phyloP scores from a whole-genome alignment of 23 tunicate genomes.

The Clavelina lepadiformis region DNA sequence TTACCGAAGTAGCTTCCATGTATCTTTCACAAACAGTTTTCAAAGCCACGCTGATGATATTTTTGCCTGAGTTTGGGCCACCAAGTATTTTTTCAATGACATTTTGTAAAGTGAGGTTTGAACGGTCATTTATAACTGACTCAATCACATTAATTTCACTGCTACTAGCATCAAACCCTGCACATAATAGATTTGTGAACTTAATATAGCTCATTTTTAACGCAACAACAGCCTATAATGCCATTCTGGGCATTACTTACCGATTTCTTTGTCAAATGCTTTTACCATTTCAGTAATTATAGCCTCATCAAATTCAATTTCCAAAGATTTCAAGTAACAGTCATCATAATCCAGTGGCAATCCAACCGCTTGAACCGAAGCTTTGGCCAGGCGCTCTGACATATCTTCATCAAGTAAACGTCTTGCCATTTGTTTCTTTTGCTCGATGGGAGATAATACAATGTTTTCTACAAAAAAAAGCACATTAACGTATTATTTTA shows the following conservation, averaged over 20 bases:
- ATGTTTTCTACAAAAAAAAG: no score
- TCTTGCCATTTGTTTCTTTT: slow-evolving; percentile 1
- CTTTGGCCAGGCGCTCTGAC: slow-evolving; percentile 22
- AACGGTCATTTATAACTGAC: slow-evolving; percentile 7
- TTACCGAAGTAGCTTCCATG: slow-evolving; percentile 28
- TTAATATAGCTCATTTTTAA: not conserved
- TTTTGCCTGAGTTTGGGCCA: not conserved
- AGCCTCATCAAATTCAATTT: slow-evolving; percentile 6
- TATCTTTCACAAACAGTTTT: slow-evolving; percentile 16
- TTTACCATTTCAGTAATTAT: slow-evolving; percentile 10
- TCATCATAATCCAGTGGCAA: slow-evolving; percentile 18
- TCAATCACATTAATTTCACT: not conserved
- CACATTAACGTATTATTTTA: no score
- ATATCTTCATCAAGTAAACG: slow-evolving; percentile 15
- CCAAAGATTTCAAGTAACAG: slow-evolving; percentile 14
- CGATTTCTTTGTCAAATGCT: slow-evolving; percentile 24
- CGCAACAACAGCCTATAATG: not conserved
- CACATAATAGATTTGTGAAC: no score
- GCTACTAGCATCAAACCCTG: not conserved
- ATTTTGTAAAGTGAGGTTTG: slow-evolving; percentile 4
- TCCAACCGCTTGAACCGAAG: slow-evolving; percentile 21
- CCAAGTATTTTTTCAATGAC: slow-evolving; percentile 1
- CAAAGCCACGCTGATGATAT: slow-evolving; percentile 3
- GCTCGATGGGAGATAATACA: not conserved
- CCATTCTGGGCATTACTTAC: not conserved